A percentile compares a stretch with the other conserved stretches of the same genome.
These are phyloP conservation scores for Eufriesea mexicana DNA, from an alignment of 1,140 invertebrate species.

Conservation along the genomic window DNA sequence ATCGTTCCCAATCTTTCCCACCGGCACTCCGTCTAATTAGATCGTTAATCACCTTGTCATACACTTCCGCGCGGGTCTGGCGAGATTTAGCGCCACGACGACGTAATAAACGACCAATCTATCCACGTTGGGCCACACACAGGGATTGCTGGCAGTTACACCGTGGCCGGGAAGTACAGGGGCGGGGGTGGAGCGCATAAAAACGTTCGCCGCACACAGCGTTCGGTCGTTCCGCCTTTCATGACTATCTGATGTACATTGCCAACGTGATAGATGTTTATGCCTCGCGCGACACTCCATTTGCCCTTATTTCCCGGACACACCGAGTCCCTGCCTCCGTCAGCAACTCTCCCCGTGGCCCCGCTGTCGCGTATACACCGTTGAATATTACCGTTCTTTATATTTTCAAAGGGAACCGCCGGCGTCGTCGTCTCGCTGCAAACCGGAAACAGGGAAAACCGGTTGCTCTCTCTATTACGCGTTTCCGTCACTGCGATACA, in stretches of 20 bases:
- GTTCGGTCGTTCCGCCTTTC: slow-evolving; percentile 63
- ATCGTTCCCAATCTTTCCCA: slow-evolving; percentile 27
- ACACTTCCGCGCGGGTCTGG: slow-evolving; percentile 31
- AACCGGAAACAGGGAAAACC: slow-evolving; percentile 27
- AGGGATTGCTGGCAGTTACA: slow-evolving; percentile 9
- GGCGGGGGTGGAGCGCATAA: slow-evolving; percentile 12
- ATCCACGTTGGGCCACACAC: slow-evolving; percentile 29
- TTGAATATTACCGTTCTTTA: slow-evolving; percentile 66
- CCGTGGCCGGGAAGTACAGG: neutral
- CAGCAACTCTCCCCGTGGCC: neutral
- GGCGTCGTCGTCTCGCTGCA: slow-evolving; percentile 13
- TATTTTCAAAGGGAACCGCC: slow-evolving; percentile 61
- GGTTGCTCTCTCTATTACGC: slow-evolving; percentile 25
- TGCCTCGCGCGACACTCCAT: slow-evolving; percentile 58
- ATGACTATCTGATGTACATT: slow-evolving; percentile 72
- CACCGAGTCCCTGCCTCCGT: neutral
- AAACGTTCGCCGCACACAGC: slow-evolving; percentile 36
- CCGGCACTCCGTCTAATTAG: slow-evolving; percentile 38
- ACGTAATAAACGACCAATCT: slow-evolving; percentile 50
- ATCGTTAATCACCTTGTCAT: slow-evolving; percentile 54
- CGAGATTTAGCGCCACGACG: slow-evolving; percentile 46
- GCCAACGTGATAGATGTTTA: slow-evolving; percentile 63
- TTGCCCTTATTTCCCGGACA: slow-evolving; percentile 61
- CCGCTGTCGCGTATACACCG: slow-evolving; percentile 12
- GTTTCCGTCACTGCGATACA: neutral